A percentile compares a stretch with the other conserved stretches of the same genome.
phyloP scores from a whole-genome alignment of 2,888 invertebrate species.

The Platycheirus albimanus region DNA sequence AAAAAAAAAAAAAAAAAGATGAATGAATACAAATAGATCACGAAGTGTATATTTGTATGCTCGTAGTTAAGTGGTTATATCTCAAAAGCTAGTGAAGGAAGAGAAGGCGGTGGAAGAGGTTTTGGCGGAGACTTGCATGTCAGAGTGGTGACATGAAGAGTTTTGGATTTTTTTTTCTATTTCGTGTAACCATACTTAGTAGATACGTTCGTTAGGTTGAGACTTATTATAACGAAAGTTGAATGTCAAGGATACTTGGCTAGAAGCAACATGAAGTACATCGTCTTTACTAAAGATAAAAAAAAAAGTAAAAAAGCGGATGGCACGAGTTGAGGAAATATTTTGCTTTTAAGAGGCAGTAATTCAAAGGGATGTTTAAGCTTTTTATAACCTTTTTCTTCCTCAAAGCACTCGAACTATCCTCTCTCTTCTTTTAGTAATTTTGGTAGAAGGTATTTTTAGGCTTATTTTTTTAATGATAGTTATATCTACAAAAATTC shows the following conservation, averaged over 20 bases:
- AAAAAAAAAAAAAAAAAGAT: conserved; percentile 39
- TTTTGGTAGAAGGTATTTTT: no score
- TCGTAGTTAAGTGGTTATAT: conserved; percentile 46
- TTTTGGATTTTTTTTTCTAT: conserved; percentile 14
- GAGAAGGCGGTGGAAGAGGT: conserved; percentile 2
- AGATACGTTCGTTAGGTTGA: conserved; percentile 20
- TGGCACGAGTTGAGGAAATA: conserved; percentile 16
- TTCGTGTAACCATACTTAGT: conserved; percentile 27
- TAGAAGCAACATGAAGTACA: conserved; percentile 34
- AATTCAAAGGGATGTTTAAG: conserved; percentile 18
- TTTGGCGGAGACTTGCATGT: conserved; percentile 10
- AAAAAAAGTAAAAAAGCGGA: conserved; percentile 9
- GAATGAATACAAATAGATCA: conserved; percentile 57
- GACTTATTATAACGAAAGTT: conserved; percentile 44
- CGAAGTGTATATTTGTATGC: conserved; percentile 4
- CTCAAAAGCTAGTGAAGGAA: conserved; percentile 25
- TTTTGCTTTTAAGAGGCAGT: conserved; percentile 5
- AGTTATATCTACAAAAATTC: no score
- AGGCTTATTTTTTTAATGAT: background rate
- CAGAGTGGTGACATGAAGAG: conserved; percentile 43
- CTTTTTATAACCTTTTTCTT: background rate
- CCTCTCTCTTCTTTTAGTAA: no score
- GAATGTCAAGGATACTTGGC: conserved; percentile 55
- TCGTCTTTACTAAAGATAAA: conserved; percentile 18
- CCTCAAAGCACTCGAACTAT: no score